Evolutionary conservation across 2,797 vertebrate genomes (phyloP), one percentile per base, ranked within the genome.

Genomic region (Acrossocheilus wenchowensis): DNA sequence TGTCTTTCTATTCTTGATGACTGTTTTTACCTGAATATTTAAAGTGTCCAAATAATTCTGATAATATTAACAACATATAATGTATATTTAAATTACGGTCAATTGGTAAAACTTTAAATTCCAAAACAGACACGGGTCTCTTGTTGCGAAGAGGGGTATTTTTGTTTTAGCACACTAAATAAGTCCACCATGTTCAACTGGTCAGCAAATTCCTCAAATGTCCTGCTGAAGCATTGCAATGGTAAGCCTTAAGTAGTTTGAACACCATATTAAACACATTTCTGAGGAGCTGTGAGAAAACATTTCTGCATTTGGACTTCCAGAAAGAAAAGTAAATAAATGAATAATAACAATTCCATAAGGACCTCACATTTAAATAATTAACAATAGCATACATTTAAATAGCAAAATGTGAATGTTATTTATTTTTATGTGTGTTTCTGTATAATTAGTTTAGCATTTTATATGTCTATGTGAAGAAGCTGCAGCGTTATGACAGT

Each of bases 131-230:
- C 80, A 17, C 45, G 19, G 9, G 81, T 86, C 78, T 91, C 90
- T 64, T 78, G 88, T 91, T 91, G 89, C 90, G 3, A 57, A 78
- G 81, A 81, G 78, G 84, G 87, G 66, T 90, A 91, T 90, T 92
- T 90, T 83, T 90, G 90, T 88, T 88, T 85, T 87, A 87, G 90
- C 88, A 79, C 86, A 90, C 90, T 91, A 91, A 91, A 92, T 91
- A 89, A 91, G 91, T 88, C 89, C 82, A 68, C 79, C 45, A 64
- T 64, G 36, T 77, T 72, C 78, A 84, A 60, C 79, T 4, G 62
- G 85, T 92, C 92, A 92, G 92, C 92, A 90, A 84, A 92, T 92
- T 92, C 90, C 84, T 74, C 15, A 81, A 73, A 88, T 85, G 85
- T 81, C 79, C 62, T 26, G 45, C 64, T 72, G 52, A 39, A 82